phyloP scores from a whole-genome alignment of 2,797 vertebrate species.

The Balearica regulorum region DNA sequence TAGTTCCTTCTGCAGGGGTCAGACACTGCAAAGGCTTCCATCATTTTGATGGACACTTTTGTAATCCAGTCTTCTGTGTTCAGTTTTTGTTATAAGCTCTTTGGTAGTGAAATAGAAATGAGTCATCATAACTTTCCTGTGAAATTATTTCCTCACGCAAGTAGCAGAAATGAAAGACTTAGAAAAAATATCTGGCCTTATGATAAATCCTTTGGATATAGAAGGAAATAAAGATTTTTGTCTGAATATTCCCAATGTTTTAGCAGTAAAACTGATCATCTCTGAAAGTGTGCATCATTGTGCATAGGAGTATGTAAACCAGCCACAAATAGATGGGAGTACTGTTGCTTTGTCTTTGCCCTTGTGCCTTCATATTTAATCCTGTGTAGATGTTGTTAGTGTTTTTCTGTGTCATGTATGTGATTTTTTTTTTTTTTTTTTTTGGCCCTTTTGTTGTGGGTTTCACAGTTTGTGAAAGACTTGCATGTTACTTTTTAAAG shows the following conservation, averaged over 20 bases:
- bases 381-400: background rate
- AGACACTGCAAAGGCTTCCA: background rate
- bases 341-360: background rate
- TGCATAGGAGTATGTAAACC: background rate
- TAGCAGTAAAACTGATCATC: background rate
- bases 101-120: background rate
- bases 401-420: background rate
- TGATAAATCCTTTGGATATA: background rate
- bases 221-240: background rate
- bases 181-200: background rate
- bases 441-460: background rate
- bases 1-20: background rate
- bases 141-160: background rate
- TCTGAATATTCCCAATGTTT: background rate
- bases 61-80: background rate
- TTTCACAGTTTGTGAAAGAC: background rate
- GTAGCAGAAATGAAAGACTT: background rate
- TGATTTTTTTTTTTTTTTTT: background rate
- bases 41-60: background rate
- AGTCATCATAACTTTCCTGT: background rate
- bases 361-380: background rate
- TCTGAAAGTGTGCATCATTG: background rate
- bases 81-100: background rate
- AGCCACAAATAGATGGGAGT: background rate
- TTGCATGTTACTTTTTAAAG: background rate